Base-by-base conservation (phyloP, 2,888 invertebrate genomes). In the Mechanitis mazaeus region DNA sequence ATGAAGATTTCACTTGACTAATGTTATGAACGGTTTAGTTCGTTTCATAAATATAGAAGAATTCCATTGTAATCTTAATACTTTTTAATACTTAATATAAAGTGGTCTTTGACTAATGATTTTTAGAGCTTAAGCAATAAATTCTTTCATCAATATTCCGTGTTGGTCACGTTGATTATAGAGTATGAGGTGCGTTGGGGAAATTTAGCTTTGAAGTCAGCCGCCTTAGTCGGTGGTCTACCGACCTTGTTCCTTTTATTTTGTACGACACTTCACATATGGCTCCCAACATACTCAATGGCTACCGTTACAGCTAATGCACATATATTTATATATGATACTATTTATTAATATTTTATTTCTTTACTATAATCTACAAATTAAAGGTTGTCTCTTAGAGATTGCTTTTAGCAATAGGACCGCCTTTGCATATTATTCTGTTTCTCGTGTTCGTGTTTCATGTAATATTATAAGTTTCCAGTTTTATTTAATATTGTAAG, bases 151-250 rank as follows among this genome's bases (percentile, higher is more conserved):
- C 57, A 63, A 73, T 72, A 74, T 71, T 75, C 78, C 72, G 74
- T 72, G 78, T 78, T 78, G 78, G 81, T 81, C 80, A 81, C 80
- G 78, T 78, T 79, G 78, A 82, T 85, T 85, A 81, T 78, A 79
- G 78, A 75, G 73, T 72, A 74, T 71, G 75, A 65, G 64, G 64
- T 66, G 60, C 64, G 59, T 55, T 55, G 59, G 62, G 73, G 72
- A 66, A 63, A 66, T 68, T 66, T 69, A 73, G 75, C 85, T 89
- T 89, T 89, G 88, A 89, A 75, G 85, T 85, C 67, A 66, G 69
- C 84, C 81, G 82, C 71, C 84, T 75, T 75, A 75, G 80, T 79
- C 83, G 88, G 87, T 89, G 88, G 88, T 87, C 89, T 73, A 70
- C 74, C 75, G 77, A 75, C 76, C 50, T 79, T 63, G 58, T 77